Conservation (phyloP, 2,113 vertebrate species). For the Malurus alboscapulatus region DNA sequence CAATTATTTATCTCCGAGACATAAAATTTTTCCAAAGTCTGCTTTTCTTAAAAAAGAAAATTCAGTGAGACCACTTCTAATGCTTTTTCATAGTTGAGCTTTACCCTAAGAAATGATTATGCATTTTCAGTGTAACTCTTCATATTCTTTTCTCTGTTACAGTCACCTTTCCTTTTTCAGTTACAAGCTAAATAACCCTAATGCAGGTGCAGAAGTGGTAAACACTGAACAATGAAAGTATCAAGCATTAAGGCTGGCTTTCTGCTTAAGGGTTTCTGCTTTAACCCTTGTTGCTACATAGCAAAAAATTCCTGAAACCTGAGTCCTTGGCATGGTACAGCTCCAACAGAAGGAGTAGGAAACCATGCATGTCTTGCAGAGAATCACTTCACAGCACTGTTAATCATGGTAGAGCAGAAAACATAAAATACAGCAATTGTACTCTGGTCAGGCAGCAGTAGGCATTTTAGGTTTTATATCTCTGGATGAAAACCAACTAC, state of each 20-base stretch:
- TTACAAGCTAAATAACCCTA: background rate
- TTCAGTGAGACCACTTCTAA: background rate
- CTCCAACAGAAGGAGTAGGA: background rate
- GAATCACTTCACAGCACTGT: background rate
- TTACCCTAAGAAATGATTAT: background rate
- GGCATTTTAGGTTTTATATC: background rate
- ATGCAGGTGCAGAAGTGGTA: background rate
- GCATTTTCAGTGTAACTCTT: background rate
- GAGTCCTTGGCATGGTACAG: background rate
- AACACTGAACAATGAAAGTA: background rate
- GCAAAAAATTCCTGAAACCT: background rate
- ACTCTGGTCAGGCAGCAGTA: background rate
- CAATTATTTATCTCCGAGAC: background rate
- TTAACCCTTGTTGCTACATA: background rate
- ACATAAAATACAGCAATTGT: rapidly evolving
- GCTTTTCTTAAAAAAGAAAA: background rate
- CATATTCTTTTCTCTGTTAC: background rate
- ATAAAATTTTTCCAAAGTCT: background rate
- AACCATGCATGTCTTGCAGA: background rate
- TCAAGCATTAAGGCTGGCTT: background rate
- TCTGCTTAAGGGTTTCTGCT: background rate
- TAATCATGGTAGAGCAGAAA: background rate
- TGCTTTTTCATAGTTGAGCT: background rate
- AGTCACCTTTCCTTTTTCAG: background rate
- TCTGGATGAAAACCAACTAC: background rate